Percentiles rank a stretch among this genome's conserved stretches.
phyloP scores from a whole-genome alignment of 2,888 invertebrate genomes.

The Pachliopta kotzebuea region DNA sequence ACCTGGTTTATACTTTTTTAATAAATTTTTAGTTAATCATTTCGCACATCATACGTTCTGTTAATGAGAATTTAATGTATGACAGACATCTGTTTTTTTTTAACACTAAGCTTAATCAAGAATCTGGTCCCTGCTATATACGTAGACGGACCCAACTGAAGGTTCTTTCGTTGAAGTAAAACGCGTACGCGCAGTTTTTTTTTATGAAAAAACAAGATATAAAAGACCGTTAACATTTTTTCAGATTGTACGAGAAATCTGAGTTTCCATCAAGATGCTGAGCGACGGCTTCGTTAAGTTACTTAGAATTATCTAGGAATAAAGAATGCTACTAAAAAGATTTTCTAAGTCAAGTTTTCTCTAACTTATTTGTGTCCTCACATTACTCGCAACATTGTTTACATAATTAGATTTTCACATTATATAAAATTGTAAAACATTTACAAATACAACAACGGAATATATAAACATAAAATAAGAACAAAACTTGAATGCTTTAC shows the following conservation, averaged over 20 bases:
- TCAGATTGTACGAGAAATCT: conserved; percentile 20
- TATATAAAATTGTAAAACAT: too few species aligned
- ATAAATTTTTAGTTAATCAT: not conserved
- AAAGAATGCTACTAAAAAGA: conserved; percentile 5
- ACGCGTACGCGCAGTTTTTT: conserved; percentile 4
- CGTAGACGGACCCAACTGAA: conserved; percentile 8
- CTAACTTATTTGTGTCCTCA: not conserved
- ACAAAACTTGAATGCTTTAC: too few species aligned
- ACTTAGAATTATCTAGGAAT: conserved; percentile 11
- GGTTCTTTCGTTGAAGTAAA: conserved; percentile 22
- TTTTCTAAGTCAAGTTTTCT: not conserved
- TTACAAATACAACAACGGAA: too few species aligned
- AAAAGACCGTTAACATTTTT: conserved; percentile 21
- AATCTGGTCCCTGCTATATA: conserved; percentile 14
- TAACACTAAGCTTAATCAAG: conserved; percentile 2
- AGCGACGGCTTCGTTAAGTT: conserved; percentile 13
- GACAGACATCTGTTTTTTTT: not conserved
- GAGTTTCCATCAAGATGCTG: conserved; percentile 22
- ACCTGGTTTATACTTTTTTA: not conserved
- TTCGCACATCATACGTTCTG: not conserved
- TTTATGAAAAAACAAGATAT: conserved; percentile 17
- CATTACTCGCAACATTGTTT: too few species aligned
- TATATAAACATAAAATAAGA: too few species aligned
- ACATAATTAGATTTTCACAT: too few species aligned
- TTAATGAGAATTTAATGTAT: conserved; percentile 10